These are phyloP conservation scores for Parotia lawesii DNA, from an alignment of 2,113 vertebrate genomes.

Conservation along the genomic window DNA sequence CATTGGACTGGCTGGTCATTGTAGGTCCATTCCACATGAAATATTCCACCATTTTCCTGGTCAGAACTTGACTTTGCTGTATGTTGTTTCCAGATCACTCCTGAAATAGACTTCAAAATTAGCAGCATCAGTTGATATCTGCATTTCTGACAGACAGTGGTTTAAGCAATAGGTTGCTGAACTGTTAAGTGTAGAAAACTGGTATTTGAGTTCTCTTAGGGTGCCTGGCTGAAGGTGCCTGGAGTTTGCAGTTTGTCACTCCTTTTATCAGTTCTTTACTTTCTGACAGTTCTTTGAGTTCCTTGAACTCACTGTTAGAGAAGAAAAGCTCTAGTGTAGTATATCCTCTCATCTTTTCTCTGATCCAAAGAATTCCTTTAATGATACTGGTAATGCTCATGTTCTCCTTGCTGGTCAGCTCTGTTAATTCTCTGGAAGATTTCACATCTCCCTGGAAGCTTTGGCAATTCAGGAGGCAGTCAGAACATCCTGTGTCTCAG, in stretches of 20 bases:
- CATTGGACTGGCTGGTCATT: accelerated
- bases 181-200: not conserved
- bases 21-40: not conserved
- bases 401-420: not conserved
- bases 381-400: no score
- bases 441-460: not conserved
- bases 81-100: not conserved
- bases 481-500: not conserved
- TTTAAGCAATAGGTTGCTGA: not conserved
- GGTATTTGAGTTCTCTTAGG: not conserved
- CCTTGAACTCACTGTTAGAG: not conserved
- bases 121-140: not conserved
- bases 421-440: not conserved
- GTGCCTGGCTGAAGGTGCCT: not conserved
- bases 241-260: not conserved
- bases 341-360: not conserved
- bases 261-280: not conserved
- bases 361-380: not conserved
- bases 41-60: not conserved
- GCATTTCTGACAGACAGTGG: not conserved
- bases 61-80: not conserved
- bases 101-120: not conserved
- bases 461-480: accelerated
- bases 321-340: not conserved
- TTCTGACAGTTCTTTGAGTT: not conserved